These are phyloP conservation scores for Otolemur garnettii DNA, from an alignment of 2,113 vertebrate genomes.

Conservation along the genomic window DNA sequence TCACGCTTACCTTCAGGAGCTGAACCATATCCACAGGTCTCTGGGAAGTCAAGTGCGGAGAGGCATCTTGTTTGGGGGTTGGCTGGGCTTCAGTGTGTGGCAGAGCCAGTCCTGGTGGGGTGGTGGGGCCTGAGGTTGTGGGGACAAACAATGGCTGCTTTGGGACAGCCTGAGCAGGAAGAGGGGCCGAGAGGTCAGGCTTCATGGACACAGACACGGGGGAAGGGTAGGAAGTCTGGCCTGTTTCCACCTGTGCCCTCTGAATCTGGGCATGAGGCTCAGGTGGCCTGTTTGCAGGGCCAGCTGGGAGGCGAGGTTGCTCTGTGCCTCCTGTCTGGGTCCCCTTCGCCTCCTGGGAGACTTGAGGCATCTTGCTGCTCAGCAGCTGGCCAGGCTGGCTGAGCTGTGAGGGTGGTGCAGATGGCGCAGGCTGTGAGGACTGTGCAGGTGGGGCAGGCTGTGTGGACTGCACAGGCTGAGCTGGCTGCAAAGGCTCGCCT, in stretches of 20 bases:
- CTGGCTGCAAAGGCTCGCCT: conserved; percentile 87
- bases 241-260: conserved; percentile 89
- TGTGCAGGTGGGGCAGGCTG: conserved; percentile 33
- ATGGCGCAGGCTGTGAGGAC: conserved; percentile 49
- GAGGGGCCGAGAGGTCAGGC: conserved; percentile 89
- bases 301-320: conserved; percentile 87
- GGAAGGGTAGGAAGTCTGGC: conserved; percentile 94
- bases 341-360: conserved; percentile 92
- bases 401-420: conserved; percentile 55
- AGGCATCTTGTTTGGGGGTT: conserved; percentile 89
- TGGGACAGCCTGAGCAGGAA: conserved; percentile 86
- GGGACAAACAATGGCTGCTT: conserved; percentile 89
- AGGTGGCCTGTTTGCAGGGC: conserved; percentile 89
- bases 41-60: conserved; percentile 88
- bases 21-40: conserved; percentile 97
- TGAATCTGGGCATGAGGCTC: conserved; percentile 91
- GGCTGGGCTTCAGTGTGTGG: conserved; percentile 88
- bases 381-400: conserved; percentile 86
- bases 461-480: conserved; percentile 30
- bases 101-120: conserved; percentile 85
- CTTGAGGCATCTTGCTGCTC: conserved; percentile 92
- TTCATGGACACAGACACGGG: conserved; percentile 92
- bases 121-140: conserved; percentile 82
- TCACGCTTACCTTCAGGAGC: conserved; percentile 92
- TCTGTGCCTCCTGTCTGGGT: conserved; percentile 84